Evolutionary conservation across 2,113 vertebrate species (phyloP).

Genomic region (Esox niger): DNA sequence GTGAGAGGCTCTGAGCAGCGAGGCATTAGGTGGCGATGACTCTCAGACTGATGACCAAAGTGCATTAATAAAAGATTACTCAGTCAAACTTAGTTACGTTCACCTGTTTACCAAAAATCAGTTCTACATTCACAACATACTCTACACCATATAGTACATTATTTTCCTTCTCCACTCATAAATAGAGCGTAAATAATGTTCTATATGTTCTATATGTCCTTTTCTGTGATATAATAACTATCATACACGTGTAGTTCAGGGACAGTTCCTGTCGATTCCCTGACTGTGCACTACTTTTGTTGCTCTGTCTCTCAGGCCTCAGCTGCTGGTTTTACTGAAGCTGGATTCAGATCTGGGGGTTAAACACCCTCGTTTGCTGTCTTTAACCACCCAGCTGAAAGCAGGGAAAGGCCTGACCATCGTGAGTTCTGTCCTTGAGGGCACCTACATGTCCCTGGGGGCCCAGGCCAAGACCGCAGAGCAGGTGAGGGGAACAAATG

Average conservation of each 20-base stretch:
- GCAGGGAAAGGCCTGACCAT: slow-evolving; percentile 95
- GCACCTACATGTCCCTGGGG: slow-evolving; percentile 84
- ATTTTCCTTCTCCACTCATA: too few relatives aligned
- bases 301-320: slow-evolving; percentile 76
- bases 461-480: slow-evolving; percentile 80
- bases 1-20: slow-evolving; percentile 53
- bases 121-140: too few relatives aligned
- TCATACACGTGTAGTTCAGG: too few relatives aligned
- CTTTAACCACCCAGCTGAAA: slow-evolving; percentile 90
- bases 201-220: too few relatives aligned
- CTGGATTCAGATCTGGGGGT: slow-evolving; percentile 79
- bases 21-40: too few relatives aligned
- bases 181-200: too few relatives aligned
- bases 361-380: slow-evolving; percentile 88
- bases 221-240: too few relatives aligned
- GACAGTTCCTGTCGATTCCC: not conserved
- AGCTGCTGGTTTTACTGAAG: slow-evolving; percentile 87
- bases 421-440: slow-evolving; percentile 87
- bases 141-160: too few relatives aligned
- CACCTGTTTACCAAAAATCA: too few relatives aligned
- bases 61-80: too few relatives aligned
- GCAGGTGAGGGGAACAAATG: slow-evolving; percentile 69
- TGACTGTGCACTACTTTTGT: not conserved
- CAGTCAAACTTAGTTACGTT: too few relatives aligned
- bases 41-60: too few relatives aligned